Evolutionary conservation across 2,113 vertebrate genomes (phyloP), one percentile per base, ranked within the genome.

Genomic region (Pseudopodoces humilis): DNA sequence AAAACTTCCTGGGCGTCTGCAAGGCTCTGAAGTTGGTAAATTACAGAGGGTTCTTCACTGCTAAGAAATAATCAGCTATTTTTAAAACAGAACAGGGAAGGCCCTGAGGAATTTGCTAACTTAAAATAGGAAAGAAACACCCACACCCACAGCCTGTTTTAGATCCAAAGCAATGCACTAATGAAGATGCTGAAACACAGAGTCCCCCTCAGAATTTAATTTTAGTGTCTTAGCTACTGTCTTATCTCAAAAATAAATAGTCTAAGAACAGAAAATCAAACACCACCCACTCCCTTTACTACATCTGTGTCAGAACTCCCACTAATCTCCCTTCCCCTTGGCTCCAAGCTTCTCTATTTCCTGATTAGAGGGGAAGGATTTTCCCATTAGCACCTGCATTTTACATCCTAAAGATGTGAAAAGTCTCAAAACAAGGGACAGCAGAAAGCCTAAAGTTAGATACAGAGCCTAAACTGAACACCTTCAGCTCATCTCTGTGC

Each of bases 271-370:
- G 85, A 90, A 95, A 91, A 63, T 86, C 86, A 92, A 91, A 71
- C 74, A 79, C 87, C 37, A 72, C 89, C 95, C 70, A 95, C 94
- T 91, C 44, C 72, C 62, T 95, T 97, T 95, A 94, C 96, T 96
- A 95, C 75, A 77, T 94, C 69, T 86, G 70, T 88, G 90, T 90
- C 88, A 97, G 46, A 84, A 82, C 74, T 89, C 86, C 92, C 91
- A 94, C 95, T 76, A 60, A 78, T 60, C 83, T 95, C 58, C 41
- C 37, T 95, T 91, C 15, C 20, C 35, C 14, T 90, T 55, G 39
- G 43, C 68, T 96, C 28, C 53, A 92, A 65, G 74, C 5, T 76
- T 89, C 94, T 82, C 84, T 69, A 53, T 72, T 79, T 94, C 31
- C 46, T 80, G 46, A 79, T 50, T 62, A 83, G 59, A 84, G 23